phyloP scores from a whole-genome alignment of 2,797 vertebrate genomes.

The Cossypha dichroa region DNA sequence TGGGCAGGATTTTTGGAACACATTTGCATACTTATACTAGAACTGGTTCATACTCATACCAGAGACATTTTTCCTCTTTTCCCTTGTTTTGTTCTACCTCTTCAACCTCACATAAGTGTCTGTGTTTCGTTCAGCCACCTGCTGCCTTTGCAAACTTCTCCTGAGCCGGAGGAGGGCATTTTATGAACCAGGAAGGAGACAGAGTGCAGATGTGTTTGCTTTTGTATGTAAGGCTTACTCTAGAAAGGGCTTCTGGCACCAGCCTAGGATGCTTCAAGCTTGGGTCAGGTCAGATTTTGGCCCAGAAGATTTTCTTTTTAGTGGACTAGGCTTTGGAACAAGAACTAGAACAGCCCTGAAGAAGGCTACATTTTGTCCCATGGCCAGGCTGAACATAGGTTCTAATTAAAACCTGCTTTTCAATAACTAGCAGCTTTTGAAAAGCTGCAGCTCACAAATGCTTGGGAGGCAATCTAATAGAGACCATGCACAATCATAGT shows the following conservation, averaged over 20 bases:
- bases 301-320: not conserved
- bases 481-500: not conserved
- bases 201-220: not conserved
- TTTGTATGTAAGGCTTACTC: not conserved
- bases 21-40: not conserved
- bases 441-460: not conserved
- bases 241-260: not conserved
- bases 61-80: not conserved
- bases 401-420: constrained; percentile 22
- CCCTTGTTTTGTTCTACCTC: not conserved
- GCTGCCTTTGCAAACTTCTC: not conserved
- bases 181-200: not conserved
- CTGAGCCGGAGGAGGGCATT: not conserved
- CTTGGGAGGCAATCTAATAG: not conserved
- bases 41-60: not conserved
- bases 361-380: not conserved
- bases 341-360: not conserved
- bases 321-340: not conserved
- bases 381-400: not conserved
- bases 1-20: not conserved
- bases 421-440: not conserved
- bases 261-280: not conserved
- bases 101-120: not conserved
- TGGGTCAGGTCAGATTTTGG: not conserved
- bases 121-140: not conserved